Conservation (phyloP, 2,113 vertebrate genomes). For the Laterallus jamaicensis region DNA sequence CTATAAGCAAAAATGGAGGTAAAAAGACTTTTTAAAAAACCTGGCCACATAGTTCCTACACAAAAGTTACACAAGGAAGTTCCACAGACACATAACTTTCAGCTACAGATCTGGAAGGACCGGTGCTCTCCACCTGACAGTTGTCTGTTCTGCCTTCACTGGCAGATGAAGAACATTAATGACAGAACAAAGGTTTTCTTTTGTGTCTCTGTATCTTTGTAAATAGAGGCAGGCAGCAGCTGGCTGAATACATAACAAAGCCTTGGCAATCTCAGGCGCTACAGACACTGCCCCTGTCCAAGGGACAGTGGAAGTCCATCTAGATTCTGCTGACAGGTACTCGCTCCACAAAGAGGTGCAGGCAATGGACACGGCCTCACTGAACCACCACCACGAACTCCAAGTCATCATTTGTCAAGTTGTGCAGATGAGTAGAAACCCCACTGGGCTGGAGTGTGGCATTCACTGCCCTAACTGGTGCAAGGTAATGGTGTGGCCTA, state of each 20-base stretch:
- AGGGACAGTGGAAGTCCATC: not conserved
- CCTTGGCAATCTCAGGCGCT: no score
- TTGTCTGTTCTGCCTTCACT: not conserved
- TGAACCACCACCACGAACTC: not conserved
- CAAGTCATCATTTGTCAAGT: no score
- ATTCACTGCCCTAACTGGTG: not conserved
- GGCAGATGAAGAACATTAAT: not conserved
- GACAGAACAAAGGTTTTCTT: no score
- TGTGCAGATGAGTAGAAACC: not conserved
- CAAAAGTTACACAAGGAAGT: not conserved
- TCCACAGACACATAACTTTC: not conserved
- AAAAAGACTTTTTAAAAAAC: not conserved
- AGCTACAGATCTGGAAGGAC: not conserved
- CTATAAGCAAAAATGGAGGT: not conserved
- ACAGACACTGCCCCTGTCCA: rapidly evolving
- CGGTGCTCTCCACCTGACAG: not conserved
- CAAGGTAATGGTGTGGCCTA: not conserved
- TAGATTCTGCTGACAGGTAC: not conserved
- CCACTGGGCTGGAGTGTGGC: not conserved
- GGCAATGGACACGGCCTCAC: not conserved
- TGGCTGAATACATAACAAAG: no score
- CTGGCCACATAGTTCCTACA: not conserved
- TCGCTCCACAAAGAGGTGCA: no score
- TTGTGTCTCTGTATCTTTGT: not conserved
- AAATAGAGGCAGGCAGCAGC: not conserved